Base-by-base conservation (phyloP, 2,113 vertebrate species). In the Microcebus murinus region DNA sequence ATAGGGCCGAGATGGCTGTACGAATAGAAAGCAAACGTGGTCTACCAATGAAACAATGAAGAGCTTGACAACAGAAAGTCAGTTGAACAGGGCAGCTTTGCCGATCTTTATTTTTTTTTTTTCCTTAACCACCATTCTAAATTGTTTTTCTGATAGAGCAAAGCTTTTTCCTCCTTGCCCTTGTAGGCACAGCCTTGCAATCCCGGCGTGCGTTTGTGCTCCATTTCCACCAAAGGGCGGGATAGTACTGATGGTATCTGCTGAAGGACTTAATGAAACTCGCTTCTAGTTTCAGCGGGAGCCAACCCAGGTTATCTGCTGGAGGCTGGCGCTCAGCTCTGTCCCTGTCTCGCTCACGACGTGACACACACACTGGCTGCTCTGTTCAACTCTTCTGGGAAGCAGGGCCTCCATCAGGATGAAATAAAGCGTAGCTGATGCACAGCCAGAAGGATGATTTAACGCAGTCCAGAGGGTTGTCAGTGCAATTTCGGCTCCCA, bases 401-500 rank as follows among this genome's bases (percentile, higher is more conserved):
- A 98, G 97, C 95, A 87, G 93, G 97, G 96, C 83, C 96, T 97
- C 96, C 96, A 96, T 95, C 96, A 90, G 96, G 98, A 96, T 95
- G 27, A 96, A 98, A 98, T 98, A 96, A 97, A 97, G 91, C 71
- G 95, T 76, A 76, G 94, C 94, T 87, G 91, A 96, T 97, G 95
- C 96, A 96, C 82, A 97, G 96, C 97, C 97, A 97, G 89, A 91
- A 97, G 95, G 95, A 95, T 96, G 97, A 94, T 98, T 98, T 97
- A 95, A 96, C 95, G 94, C 94, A 65, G 68, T 61, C 59, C 80
- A 23, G 95, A 96, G 87, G 85, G 65, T 87, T 57, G 63, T 79
- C 55, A 39, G 17, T 3, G 50, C 65, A 50, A 63, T 76, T 73
- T 80, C 48, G 76, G 21, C 18, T 94, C 65, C 92, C 70, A 34